Conservation (phyloP, 2,888 invertebrate genomes). For the Callosobruchus maculatus region DNA sequence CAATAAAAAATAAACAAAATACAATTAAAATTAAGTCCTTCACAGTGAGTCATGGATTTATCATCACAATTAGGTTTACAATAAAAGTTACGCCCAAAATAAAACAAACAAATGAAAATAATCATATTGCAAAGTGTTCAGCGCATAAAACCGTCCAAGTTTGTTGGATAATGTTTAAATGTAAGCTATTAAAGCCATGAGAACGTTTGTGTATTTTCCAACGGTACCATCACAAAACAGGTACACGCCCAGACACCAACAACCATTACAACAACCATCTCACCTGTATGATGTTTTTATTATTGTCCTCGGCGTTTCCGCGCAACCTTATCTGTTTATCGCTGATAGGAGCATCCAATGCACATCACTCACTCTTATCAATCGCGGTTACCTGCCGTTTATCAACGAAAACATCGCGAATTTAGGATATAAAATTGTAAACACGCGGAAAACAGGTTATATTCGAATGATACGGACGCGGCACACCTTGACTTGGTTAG, state of each 20-base stretch:
- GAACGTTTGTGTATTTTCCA: background rate
- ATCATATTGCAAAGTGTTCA: background rate
- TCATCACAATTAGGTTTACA: background rate
- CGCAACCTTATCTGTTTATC: background rate
- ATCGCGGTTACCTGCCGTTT: background rate
- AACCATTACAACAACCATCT: background rate
- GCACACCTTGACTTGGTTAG: too few species aligned
- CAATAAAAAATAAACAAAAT: too few species aligned
- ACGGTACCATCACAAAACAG: background rate
- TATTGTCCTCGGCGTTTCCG: background rate
- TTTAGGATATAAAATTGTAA: background rate
- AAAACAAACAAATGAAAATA: background rate
- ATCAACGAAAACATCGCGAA: background rate
- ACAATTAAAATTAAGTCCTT: too few species aligned
- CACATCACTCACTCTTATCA: background rate
- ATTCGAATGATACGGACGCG: background rate
- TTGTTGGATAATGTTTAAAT: background rate
- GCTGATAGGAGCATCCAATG: background rate
- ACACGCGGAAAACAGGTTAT: background rate
- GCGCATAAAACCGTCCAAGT: too few species aligned
- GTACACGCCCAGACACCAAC: background rate
- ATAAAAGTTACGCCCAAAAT: background rate
- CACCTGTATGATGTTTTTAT: background rate
- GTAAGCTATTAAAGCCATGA: background rate
- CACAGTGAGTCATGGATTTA: background rate